Base-by-base conservation (phyloP, 2,888 invertebrate species). In the Cenopis cana region DNA sequence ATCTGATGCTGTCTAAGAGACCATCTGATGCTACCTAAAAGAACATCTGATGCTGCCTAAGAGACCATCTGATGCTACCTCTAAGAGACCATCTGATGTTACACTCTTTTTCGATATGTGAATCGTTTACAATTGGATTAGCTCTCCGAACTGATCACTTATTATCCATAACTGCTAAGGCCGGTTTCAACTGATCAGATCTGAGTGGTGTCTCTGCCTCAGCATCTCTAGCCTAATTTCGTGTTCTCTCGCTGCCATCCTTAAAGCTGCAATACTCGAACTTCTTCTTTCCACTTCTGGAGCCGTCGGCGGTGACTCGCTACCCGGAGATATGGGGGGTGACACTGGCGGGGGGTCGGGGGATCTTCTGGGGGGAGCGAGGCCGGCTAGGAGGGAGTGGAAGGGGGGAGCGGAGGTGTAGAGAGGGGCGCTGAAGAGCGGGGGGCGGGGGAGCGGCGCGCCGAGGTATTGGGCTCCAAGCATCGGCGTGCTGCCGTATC, bases 241-340 rank as follows among this genome's bases (percentile, higher is more conserved):
- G 85, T 98, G 98, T 85, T 98, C 98, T 65, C 98, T 94, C 0
- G 98, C 98, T 78, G 98, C 98, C 80, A 98, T 94, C 76, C 98
- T 94, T 50, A 98, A 90, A 0, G 97, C 96, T 0, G 98, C 98
- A 79, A 98, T 98, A 82, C 98, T 98, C 38, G 97, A 97, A 79
- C 97, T 97, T 79, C 98, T 93, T 76, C 97, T 94, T 86, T 98
- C 97, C 69, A 97, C 96, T 76, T 97, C 97, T 33, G 96, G 96
- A 0, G 94, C 94, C 1, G 88, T 81, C 62, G 94, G 93, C 12
- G 95, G 94, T 0, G 95, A 94, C 74, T 91, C 91, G 76, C 89
- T 92, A 60, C 92, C 92, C 1, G 93, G 93, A n/a, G 91, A 92
- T 76, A 92, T 93, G 1, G 94, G 93, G 18, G 95, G 95, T 5